These are phyloP conservation scores for Acrobasis consociella DNA, from an alignment of 2,888 invertebrate species.

Conservation along the genomic window DNA sequence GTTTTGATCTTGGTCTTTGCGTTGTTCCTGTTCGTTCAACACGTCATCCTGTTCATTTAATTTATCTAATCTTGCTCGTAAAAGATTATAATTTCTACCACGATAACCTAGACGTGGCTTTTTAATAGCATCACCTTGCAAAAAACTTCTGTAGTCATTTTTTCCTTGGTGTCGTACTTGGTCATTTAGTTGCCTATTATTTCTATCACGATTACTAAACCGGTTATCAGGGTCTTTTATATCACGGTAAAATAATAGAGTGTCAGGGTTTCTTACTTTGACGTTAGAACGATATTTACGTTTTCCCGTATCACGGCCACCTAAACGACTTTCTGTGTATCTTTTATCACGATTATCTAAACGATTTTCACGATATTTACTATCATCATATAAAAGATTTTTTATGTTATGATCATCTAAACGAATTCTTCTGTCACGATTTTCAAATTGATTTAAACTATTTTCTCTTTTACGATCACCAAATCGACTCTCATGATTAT, in stretches of 20 bases:
- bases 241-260: too few species aligned
- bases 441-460: too few species aligned
- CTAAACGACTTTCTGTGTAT: too few species aligned
- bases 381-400: conserved; percentile 6
- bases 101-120: not conserved
- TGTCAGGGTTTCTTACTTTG: too few species aligned
- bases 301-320: too few species aligned
- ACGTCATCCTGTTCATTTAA: not conserved
- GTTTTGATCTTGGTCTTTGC: not conserved
- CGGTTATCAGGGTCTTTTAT: too few species aligned
- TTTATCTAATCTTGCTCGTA: conserved; percentile 7
- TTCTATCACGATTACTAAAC: not conserved
- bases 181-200: not conserved
- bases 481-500: not conserved
- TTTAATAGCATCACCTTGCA: not conserved
- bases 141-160: not conserved
- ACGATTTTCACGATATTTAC: conserved; percentile 9
- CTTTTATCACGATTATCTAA: too few species aligned
- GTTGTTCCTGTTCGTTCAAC: not conserved
- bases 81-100: not conserved
- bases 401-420: too few species aligned
- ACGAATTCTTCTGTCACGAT: not conserved
- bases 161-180: not conserved
- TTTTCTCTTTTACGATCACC: too few species aligned
- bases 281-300: too few species aligned